Conservation (phyloP, 2,113 vertebrate species). For the Alectura lathami region DNA sequence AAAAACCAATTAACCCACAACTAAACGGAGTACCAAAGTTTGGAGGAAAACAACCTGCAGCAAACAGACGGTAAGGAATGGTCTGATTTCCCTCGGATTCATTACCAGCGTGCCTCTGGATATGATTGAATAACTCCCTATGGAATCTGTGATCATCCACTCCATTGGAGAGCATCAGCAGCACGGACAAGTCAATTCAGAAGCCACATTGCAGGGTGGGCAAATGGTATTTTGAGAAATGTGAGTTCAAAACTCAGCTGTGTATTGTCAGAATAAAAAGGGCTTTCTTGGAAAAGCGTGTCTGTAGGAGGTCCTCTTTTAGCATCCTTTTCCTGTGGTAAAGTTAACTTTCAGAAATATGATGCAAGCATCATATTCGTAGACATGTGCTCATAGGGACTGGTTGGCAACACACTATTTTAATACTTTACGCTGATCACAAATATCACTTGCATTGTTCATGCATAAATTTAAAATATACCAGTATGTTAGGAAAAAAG, state of each 20-base stretch:
- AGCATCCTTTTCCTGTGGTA: conserved; percentile 72
- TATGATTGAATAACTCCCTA: conserved; percentile 6
- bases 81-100: neutral
- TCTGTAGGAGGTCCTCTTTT: conserved; percentile 66
- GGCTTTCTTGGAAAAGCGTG: conserved; percentile 16
- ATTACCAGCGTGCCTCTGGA: neutral
- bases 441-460: conserved; percentile 13
- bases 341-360: conserved; percentile 65
- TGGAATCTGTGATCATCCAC: conserved; percentile 54
- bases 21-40: neutral
- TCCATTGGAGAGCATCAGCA: conserved; percentile 73
- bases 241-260: neutral
- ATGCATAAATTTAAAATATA: neutral
- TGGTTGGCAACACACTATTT: neutral
- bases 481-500: neutral
- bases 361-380: conserved; percentile 68
- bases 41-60: neutral
- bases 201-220: conserved; percentile 18
- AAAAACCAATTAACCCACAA: conserved; percentile 57
- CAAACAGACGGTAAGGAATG: no score
- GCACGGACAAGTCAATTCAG: conserved; percentile 45
- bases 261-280: conserved; percentile 31
- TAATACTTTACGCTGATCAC: conserved; percentile 1
- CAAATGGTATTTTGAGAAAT: neutral
- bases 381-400: conserved; percentile 51